Evolutionary conservation across 2,113 vertebrate genomes (phyloP), one percentile per base, ranked within the genome.

Genomic region (Benitochromis conjunctus): DNA sequence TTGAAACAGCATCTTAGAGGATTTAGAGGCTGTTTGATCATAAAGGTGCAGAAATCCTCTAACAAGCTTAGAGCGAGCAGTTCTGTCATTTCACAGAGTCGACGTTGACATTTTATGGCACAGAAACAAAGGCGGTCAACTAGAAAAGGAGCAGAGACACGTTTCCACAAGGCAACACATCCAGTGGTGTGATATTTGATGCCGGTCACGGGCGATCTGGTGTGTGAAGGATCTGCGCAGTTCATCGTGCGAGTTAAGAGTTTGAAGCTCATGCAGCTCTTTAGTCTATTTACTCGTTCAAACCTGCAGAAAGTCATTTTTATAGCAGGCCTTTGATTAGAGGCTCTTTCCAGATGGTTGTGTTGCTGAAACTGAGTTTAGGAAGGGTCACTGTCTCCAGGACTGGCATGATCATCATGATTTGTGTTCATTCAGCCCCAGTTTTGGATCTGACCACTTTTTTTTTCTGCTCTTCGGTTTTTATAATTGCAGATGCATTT

Each of bases 91-190:
- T 80, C 51, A 24, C 3, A 69, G 6, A 16, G 43, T 53, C 7
- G 5, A 36, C 53, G 36, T 18, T 26, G 56, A 86, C 36, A 18
- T 85, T 79, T 88, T n/a, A 81, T 86, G 90, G 56, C 86, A 88
- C 88, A 62, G 64, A 79, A 82, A 79, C 76, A 77, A 88, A 90
- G 88, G 81, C 88, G 66, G 58, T 79, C 19, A 79, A 80, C 51
- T 60, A 85, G 79, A 71, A 74, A 53, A 81, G n/a, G 64, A 91
- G 81, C 57, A 80, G 58, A 64, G 82, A 90, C 76, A 58, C 43
- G 16, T 85, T 89, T 76, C 64, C 85, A 82, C 84, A 76, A 91
- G 56, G 84, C 77, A 55, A 38, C 51, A 26, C 71, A 34, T 76
- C n/a, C 36, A 16, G 21, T 78, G 2, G 24, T 71, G 84, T 90